A percentile compares a stretch with the other conserved stretches of the same genome.
phyloP scores from a whole-genome alignment of 1,140 invertebrate species.

The Trinorchestia longiramus region DNA sequence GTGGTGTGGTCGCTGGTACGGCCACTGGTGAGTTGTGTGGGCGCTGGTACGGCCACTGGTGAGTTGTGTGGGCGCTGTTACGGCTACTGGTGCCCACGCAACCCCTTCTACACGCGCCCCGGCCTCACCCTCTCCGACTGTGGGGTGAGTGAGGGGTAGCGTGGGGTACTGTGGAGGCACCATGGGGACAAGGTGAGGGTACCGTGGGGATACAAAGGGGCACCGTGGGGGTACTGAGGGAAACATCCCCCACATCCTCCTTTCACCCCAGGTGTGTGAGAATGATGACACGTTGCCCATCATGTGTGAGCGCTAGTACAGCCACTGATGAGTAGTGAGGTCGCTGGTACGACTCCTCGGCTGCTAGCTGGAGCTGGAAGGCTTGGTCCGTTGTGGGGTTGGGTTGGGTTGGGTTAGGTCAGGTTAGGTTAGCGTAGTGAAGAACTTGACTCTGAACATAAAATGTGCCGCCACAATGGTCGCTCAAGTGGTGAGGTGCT shows the following conservation, averaged over 20 bases:
- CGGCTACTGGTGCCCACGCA: no score
- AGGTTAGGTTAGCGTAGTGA: no score
- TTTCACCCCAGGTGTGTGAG: constrained; percentile 75
- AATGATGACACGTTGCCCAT: constrained; percentile 76
- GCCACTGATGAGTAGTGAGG: no score
- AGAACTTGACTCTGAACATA: no score
- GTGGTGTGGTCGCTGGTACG: neutral
- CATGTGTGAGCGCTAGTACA: constrained; percentile 72
- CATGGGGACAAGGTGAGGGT: no score
- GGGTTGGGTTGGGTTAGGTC: no score
- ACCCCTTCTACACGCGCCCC: constrained; percentile 75
- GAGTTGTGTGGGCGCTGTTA: no score
- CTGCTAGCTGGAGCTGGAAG: no score
- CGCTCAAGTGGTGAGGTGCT: no score
- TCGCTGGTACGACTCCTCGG: neutral
- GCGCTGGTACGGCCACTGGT: neutral
- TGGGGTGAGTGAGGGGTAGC: constrained; percentile 74
- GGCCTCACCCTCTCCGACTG: constrained; percentile 74
- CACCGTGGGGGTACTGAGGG: neutral
- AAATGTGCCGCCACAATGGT: no score
- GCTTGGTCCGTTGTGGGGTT: no score
- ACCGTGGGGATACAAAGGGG: neutral
- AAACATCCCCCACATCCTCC: neutral
- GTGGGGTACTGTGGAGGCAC: no score
- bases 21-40: constrained; percentile 23